Evolutionary conservation across 1,140 invertebrate species (phyloP), one percentile per base, ranked within the genome.

Genomic region (Telenomus remus): DNA sequence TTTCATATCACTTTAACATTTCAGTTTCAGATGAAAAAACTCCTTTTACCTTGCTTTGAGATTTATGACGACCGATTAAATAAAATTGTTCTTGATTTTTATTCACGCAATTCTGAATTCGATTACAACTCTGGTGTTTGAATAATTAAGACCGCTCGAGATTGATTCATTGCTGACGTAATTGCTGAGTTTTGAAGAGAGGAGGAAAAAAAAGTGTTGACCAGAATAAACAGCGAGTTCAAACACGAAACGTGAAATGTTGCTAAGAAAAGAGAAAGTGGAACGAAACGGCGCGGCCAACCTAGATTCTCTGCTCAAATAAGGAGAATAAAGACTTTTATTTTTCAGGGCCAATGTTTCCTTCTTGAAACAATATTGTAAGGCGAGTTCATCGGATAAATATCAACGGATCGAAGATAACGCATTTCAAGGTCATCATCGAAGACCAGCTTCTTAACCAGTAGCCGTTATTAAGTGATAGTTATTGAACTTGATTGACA

Each of bases 261-360:
- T 70, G 66, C 51, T 68, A 78, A 63, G 78, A 81, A 73, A 80
- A 74, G 82, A 80, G 83, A 85, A 85, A 85, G 83, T 84, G 74
- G 81, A 76, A 81, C 79, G 64, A 33, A 54, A 51, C 69, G 42
- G 33, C 65, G 72, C 42, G 19, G 54, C 53, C 81, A 79, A 82
- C 80, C 82, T 60, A 82, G 78, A 81, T 80, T 61, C 63, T 49
- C 14, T 10, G 43, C 10, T 16, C 61, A 47, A 55, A 78, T 59
- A 70, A 69, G 56, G 71, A 78, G 75, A 78, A 71, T 76, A 69
- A 78, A 78, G 76, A 69, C 72, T 76, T 71, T 79, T 71, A 71
- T 71, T 64, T 71, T 71, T 66, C 74, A 79, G 78, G 78, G 78
- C 66, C 74, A 74, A 73, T 74, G 72, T 72, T 65, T 65, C 61